Conservation (phyloP, 2,888 invertebrate species). For the Melolontha melolontha region DNA sequence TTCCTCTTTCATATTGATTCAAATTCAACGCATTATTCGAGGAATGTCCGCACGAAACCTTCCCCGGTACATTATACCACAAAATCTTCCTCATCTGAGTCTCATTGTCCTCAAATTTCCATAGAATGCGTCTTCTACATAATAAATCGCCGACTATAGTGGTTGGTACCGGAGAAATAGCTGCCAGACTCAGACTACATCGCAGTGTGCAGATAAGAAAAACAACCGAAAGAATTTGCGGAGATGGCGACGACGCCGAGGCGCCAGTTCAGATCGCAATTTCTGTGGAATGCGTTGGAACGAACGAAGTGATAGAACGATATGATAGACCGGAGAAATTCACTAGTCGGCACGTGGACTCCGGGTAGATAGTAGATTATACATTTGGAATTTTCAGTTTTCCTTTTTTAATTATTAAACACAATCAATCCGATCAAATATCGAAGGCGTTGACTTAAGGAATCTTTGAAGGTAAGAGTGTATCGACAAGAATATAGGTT, state of each 20-base stretch:
- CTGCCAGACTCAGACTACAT: conserved; percentile 1
- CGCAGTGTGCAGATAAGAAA: neutral
- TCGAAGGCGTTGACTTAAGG: too few species aligned
- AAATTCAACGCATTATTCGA: conserved; percentile 30
- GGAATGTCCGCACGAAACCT: conserved; percentile 34
- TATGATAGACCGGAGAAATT: conserved; percentile 1
- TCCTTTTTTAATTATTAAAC: too few species aligned
- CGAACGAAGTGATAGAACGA: neutral
- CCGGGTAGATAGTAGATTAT: too few species aligned
- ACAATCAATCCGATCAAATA: too few species aligned
- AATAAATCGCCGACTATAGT: conserved; percentile 44
- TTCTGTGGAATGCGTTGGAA: conserved; percentile 45
- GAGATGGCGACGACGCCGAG: conserved; percentile 45
- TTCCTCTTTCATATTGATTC: neutral
- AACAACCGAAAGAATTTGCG: conserved; percentile 8
- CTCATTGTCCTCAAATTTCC: conserved; percentile 43
- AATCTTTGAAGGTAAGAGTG: too few species aligned
- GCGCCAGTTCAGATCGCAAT: conserved; percentile 46
- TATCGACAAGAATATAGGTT: too few species aligned
- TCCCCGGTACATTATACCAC: neutral
- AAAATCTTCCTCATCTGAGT: neutral
- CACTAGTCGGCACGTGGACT: too few species aligned
- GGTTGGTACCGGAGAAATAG: conserved; percentile 4
- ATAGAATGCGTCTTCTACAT: conserved; percentile 46
- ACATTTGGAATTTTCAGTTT: too few species aligned